Evolutionary conservation across 2,797 vertebrate species (phyloP), one percentile per base, ranked within the genome.

Genomic region (Simalia tracyae): DNA sequence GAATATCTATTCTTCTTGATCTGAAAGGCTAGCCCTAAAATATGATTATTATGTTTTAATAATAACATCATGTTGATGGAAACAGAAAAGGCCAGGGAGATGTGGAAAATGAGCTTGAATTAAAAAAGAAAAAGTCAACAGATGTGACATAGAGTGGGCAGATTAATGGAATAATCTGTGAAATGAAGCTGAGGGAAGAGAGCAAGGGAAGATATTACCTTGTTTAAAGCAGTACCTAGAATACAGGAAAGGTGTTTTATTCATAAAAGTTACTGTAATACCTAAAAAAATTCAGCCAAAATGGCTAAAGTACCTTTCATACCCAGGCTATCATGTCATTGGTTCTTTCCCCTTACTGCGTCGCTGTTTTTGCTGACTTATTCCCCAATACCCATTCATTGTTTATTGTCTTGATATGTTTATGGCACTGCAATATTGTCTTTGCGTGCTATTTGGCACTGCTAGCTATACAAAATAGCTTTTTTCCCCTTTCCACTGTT

Each of bases 11-110:
- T 81, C 76, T 61, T 12, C 10, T 0, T 84, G 84, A 93, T 87
- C 36, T 46, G 88, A 54, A 86, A 91, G 60, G 17, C 28, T 0
- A 2, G 46, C 90, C 60, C 57, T 24, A 50, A n/a, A 59, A 42
- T 60, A 50, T 24, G 56, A 86, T 89, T 50, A 36, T 81, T 63
- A 81, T 61, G 46, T 2, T 42, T 94, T 56, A 28, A 59, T 76
- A 90, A 63, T 89, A 66, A n/a, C 85, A 56, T 59, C 3, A 0
- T 0, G 0, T 28, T 66, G 0, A 1, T 89, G 28, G 91, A 11
- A 7, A 50, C 60, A 0, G 0, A 91, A 86, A 91, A 81, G 54
- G 24, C 0, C 0, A 22, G 22, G 0, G 1, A 84, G 88, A 46
- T 42, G 59, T 87, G 91, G 61, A 12, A 68, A 61, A 54, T 1